Evolutionary conservation across 1,140 invertebrate genomes (phyloP).

Genomic region (Potamilus streckersoni): DNA sequence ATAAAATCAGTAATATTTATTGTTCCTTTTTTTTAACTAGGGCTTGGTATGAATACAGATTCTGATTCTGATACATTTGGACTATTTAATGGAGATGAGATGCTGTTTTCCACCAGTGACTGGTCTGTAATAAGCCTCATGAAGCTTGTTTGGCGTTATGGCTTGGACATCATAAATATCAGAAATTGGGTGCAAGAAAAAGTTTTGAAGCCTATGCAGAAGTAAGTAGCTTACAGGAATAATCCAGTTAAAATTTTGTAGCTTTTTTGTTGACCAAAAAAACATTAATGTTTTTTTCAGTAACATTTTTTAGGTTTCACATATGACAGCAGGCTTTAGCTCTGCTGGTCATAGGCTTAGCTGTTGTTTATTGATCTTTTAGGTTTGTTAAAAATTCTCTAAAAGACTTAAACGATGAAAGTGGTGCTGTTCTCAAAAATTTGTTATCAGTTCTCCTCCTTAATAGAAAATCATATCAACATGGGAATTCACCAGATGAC

Average conservation of each 20-base stretch:
- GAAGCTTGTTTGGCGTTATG: conserved; percentile 74
- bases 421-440: no score
- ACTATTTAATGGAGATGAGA: conserved; percentile 69
- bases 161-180: conserved; percentile 69
- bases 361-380: no score
- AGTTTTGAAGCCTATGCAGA: conserved; percentile 64
- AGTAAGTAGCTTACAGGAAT: conserved; percentile 46
- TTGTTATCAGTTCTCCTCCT: no score
- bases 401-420: no score
- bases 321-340: no score
- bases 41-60: conserved; percentile 6
- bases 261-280: no score
- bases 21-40: conserved; percentile 2
- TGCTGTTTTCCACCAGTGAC: conserved; percentile 71
- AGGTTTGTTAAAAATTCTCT: no score
- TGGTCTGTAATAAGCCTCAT: conserved; percentile 67
- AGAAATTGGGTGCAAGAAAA: conserved; percentile 63
- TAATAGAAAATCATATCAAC: no score
- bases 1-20: neutral
- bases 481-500: no score
- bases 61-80: conserved; percentile 51
- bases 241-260: neutral
- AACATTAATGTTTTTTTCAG: no score
- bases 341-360: no score
- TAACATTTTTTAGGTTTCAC: no score